Evolutionary conservation across 2,888 invertebrate genomes (phyloP).

Genomic region (Drosophila antonietae): DNA sequence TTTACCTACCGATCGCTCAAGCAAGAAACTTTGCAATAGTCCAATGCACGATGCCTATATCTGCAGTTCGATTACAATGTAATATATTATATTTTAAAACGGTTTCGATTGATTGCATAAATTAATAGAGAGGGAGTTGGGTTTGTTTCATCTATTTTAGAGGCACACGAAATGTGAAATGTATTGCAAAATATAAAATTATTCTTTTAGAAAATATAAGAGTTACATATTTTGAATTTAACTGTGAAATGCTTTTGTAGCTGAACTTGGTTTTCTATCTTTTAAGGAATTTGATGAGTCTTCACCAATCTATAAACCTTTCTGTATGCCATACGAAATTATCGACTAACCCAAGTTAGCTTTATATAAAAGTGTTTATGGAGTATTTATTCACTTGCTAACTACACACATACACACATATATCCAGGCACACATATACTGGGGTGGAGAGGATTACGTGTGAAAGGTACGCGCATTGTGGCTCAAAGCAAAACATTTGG

Average conservation of each 20-base stretch:
- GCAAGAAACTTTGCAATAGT: conserved; percentile 71
- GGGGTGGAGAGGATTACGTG: neutral
- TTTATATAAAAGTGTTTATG: neutral
- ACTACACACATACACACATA: neutral
- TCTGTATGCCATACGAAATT: neutral
- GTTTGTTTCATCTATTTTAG: too few species aligned
- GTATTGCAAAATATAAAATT: neutral
- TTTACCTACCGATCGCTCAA: conserved; percentile 82
- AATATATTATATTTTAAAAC: conserved; percentile 24
- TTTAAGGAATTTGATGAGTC: neutral
- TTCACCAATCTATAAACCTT: too few species aligned
- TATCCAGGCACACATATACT: neutral
- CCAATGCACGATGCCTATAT: conserved; percentile 81
- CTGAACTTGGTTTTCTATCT: too few species aligned
- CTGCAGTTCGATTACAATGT: conserved; percentile 68
- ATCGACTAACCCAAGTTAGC: neutral
- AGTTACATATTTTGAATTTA: neutral
- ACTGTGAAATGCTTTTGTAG: neutral
- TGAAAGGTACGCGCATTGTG: neutral
- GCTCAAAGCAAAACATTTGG: conserved; percentile 5
- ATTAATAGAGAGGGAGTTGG: conserved; percentile 23
- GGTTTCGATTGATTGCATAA: conserved; percentile 27
- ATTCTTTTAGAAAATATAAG: neutral
- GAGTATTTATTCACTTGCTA: neutral
- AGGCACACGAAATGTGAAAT: too few species aligned